Base-by-base conservation (phyloP, 2,888 invertebrate species). In the Helicoverpa assulta region DNA sequence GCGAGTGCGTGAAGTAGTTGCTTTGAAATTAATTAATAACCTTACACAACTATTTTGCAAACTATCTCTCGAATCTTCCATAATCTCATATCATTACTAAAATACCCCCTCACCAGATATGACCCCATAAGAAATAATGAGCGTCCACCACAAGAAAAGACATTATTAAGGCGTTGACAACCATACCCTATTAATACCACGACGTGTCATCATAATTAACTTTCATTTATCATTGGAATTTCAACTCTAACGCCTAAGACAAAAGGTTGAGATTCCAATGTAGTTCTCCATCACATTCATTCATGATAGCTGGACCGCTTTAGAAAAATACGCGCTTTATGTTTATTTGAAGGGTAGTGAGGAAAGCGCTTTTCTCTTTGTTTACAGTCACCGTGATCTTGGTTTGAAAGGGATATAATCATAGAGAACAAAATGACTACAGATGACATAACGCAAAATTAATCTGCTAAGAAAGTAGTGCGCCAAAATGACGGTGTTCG, bases 121-220 rank as follows among this genome's bases (percentile, higher is more conserved):
- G 51, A 61, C 65, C 40, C 40, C 37, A 66, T 70, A 47, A 76
- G 61, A 52, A 53, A 52, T 78, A 78, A 78, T 70, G 77, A 80
- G 77, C 64, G 16, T 14, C 40, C 47, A 55, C 26, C 63, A 37
- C 16, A 70, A 70, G 67, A 57, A 75, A 70, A 70, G 64, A 69
- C 69, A 55, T 78, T 52, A 67, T 70, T 70, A 79, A 57, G 14
- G 8, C 18, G 73, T 67, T 78, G 82, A 81, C 56, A 18, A 64
- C 33, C 40, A 43, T 51, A 19, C 21, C 43, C 60, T 73, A 70
- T 68, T 57, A 69, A 68, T 47, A 70, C 21, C 29, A 62, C 60
- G 43, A 57, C 19, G 51, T 21, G 57, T 37, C 52, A 7, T 50
- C 68, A 55, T 78, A 81, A 81, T 81, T 81, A 78, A 81, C 56